Percentiles rank a stretch among this genome's conserved stretches.
These are phyloP conservation scores for Drosophila takahashii DNA, from an alignment of 1,140 invertebrate species.

Conservation along the genomic window DNA sequence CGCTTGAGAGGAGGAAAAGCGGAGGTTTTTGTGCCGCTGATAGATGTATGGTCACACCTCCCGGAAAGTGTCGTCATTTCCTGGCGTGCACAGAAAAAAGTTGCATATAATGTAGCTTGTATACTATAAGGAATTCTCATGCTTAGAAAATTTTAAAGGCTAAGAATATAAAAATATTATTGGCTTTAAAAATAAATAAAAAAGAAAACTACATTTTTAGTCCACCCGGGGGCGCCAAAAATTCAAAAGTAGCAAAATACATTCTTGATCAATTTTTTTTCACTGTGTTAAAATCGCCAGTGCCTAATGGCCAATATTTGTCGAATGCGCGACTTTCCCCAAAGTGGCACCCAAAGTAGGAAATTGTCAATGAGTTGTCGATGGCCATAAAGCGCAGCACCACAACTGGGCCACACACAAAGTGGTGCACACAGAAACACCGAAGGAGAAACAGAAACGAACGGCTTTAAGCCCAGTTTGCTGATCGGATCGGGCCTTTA, in stretches of 20 bases:
- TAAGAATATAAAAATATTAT: no score
- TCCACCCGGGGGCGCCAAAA: no score
- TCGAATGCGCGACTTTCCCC: slow-evolving; percentile 63
- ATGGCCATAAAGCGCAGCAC: slow-evolving; percentile 39
- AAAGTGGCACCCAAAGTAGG: slow-evolving; percentile 73
- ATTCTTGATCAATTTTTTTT: background rate
- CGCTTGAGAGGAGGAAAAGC: slow-evolving; percentile 1
- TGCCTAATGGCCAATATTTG: slow-evolving; percentile 58
- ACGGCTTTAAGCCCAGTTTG: slow-evolving; percentile 15
- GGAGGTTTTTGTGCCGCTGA: slow-evolving; percentile 7
- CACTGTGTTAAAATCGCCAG: slow-evolving; percentile 38
- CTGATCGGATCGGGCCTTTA: slow-evolving; percentile 59
- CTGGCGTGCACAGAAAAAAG: background rate
- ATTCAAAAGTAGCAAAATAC: no score
- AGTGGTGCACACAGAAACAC: slow-evolving; percentile 22
- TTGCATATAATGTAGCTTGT: background rate
- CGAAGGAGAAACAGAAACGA: slow-evolving; percentile 8
- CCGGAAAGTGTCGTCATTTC: slow-evolving; percentile 15
- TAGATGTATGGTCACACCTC: slow-evolving; percentile 11
- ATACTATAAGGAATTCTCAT: no score
- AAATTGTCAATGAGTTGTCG: slow-evolving; percentile 74
- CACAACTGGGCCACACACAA: slow-evolving; percentile 67
- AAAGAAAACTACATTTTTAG: no score
- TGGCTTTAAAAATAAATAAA: no score
- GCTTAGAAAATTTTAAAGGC: no score